Base-by-base conservation (phyloP, 2,113 vertebrate species). In the Shinisaurus crocodilurus region DNA sequence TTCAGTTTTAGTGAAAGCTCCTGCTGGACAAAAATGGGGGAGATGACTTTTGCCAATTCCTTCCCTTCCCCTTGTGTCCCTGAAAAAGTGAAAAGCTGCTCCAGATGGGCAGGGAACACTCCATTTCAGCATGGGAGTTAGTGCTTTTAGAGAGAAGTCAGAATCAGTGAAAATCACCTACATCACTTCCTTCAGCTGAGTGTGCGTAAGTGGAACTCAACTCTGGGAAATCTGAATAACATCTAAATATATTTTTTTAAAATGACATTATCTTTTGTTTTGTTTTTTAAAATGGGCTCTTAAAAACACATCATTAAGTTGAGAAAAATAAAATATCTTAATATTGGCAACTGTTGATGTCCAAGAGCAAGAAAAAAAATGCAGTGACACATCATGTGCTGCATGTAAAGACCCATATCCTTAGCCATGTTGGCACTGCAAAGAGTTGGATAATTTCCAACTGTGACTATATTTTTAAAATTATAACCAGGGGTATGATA, bases 391-490 rank as follows among this genome's bases (percentile, higher is more conserved):
- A 90, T 80, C n/a, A 88, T 90, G 6, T 15, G 40, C 40, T 90
- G 12, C 9, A 1, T 79, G 5, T 86, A 16, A 87, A 93, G 65
- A 87, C 4, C n/a, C 7, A 45, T 83, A 23, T 25, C 82, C 0
- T 0, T 70, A 29, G 6, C 0, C 9, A 84, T 91, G 92, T 86
- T 90, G 93, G 0, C 32, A 29, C 8, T 70, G 13, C 34, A 34
- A 75, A 88, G 80, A 85, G 5, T 50, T 87, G n/a, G 0, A 76
- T 77, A 67, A 67, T 84, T 67, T 75, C 57, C 82, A 90, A 48
- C 70, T 91, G 29, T 85, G 75, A 92, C 45, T 63, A 76, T 90
- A 70, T 72, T 23, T 90, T 88, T 82, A 18, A 82, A 82, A 69
- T 80, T 81, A 65, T 74, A 88, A 91, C 20, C 1, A 40, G 23